Evolutionary conservation across 2,797 vertebrate genomes (phyloP).

Genomic region (Pseudomugil gertrudae): DNA sequence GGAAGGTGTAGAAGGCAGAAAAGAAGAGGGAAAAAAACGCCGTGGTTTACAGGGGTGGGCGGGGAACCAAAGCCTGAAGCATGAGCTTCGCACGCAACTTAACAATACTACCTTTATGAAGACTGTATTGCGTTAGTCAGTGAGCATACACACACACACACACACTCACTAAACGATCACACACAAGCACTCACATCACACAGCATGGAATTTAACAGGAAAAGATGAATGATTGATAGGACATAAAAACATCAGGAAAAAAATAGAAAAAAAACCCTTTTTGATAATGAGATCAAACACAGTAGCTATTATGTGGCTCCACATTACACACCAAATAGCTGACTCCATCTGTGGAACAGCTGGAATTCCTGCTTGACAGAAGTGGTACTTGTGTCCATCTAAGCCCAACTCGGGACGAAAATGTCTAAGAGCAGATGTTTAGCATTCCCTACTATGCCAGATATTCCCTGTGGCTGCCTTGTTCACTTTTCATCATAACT

Average conservation of each 20-base stretch:
- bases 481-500: conserved; percentile 55
- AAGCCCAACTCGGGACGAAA: conserved; percentile 24
- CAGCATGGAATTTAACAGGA: conserved; percentile 64
- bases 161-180: conserved; percentile 50
- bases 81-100: conserved; percentile 89
- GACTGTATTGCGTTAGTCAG: conserved; percentile 78
- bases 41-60: conserved; percentile 88
- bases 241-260: conserved; percentile 38
- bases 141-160: conserved; percentile 63
- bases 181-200: conserved; percentile 30
- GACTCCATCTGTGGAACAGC: conserved; percentile 63
- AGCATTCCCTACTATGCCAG: conserved; percentile 26
- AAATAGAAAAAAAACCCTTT: conserved; percentile 14
- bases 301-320: conserved; percentile 19
- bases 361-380: conserved; percentile 56
- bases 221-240: conserved; percentile 70
- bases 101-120: conserved; percentile 92
- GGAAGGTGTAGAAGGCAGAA: conserved; percentile 83
- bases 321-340: conserved; percentile 25
- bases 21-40: conserved; percentile 77
- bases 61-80: conserved; percentile 77
- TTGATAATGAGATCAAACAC: conserved; percentile 42
- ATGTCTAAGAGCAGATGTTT: conserved; percentile 61
- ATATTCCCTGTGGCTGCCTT: conserved; percentile 35
- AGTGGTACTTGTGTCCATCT: conserved; percentile 45